Evolutionary conservation across 35 echinoderm and acorn worm genomes (phyloP).

Genomic region (Holothuria glaberrima): DNA sequence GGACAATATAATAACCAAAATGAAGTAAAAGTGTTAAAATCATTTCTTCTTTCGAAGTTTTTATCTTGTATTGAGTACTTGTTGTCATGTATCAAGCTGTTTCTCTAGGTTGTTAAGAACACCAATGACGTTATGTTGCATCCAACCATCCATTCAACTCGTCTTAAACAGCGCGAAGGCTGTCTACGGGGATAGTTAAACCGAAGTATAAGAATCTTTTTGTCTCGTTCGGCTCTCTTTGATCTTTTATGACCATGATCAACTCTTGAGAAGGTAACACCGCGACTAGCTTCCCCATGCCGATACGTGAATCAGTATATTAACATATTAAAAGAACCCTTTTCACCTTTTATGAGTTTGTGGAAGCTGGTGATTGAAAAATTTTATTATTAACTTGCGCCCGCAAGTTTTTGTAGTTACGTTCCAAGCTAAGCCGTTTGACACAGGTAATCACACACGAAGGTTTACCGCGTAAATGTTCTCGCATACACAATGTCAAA

Average conservation of each 20-base stretch:
- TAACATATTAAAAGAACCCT: slow-evolving; percentile 50
- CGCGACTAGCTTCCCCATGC: background rate
- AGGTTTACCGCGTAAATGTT: slow-evolving; percentile 54
- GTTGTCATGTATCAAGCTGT: too few species aligned
- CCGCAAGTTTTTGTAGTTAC: slow-evolving; percentile 39
- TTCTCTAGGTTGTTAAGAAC: too few species aligned
- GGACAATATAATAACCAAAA: too few species aligned
- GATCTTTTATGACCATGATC: slow-evolving; percentile 42
- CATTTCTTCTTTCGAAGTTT: too few species aligned
- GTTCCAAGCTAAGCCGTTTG: background rate
- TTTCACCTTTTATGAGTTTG: slow-evolving; percentile 19
- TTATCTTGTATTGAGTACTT: too few species aligned
- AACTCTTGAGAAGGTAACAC: slow-evolving; percentile 28
- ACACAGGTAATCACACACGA: slow-evolving; percentile 31
- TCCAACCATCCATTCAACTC: too few species aligned
- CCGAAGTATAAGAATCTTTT: slow-evolving; percentile 36
- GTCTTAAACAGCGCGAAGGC: too few species aligned
- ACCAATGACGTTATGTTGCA: too few species aligned
- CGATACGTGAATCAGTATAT: slow-evolving; percentile 44
- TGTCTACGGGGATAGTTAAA: background rate
- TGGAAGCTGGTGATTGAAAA: slow-evolving; percentile 26
- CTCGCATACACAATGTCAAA: slow-evolving; percentile 22
- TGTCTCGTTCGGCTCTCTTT: slow-evolving; percentile 41
- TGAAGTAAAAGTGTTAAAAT: too few species aligned
- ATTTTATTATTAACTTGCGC: slow-evolving; percentile 64